These are phyloP conservation scores for Camponotus pennsylvanicus DNA, from an alignment of 1,140 invertebrate genomes.

Conservation along the genomic window DNA sequence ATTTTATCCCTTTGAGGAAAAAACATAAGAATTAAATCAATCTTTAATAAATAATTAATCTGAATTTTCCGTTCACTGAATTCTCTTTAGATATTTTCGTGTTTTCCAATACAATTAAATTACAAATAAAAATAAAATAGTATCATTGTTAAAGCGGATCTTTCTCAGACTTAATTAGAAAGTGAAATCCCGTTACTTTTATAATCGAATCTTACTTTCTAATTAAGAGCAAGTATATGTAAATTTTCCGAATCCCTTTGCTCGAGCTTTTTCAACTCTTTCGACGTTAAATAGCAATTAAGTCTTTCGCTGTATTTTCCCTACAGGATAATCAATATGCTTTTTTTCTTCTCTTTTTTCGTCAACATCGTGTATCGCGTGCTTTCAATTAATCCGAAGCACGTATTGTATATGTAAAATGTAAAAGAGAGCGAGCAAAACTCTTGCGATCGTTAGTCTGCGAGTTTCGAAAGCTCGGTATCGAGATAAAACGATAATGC, in stretches of 20 bases:
- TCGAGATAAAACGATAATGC: conserved; percentile 50
- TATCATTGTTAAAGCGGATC: conserved; percentile 34
- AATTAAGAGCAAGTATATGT: conserved; percentile 59
- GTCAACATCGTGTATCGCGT: background rate
- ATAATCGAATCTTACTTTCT: conserved; percentile 53
- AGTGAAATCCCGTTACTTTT: conserved; percentile 53
- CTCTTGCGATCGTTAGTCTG: conserved; percentile 42
- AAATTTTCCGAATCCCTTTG: conserved; percentile 42
- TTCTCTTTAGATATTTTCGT: background rate
- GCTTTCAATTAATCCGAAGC: conserved; percentile 22
- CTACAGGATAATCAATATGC: conserved; percentile 35
- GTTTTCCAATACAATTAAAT: conserved; percentile 35
- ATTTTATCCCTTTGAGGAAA: background rate
- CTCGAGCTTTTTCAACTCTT: conserved; percentile 42
- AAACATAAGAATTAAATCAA: background rate
- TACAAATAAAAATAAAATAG: conserved; percentile 33
- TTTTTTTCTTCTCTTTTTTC: background rate
- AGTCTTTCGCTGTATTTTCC: conserved; percentile 33
- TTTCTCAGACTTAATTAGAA: conserved; percentile 48
- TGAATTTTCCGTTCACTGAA: background rate
- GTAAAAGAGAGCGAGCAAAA: conserved; percentile 18
- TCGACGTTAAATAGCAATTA: conserved; percentile 55
- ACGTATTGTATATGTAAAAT: conserved; percentile 28
- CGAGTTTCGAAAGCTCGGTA: conserved; percentile 40
- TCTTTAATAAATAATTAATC: conserved; percentile 13